These are phyloP conservation scores for Drosophila simulans DNA, from an alignment of 1,140 invertebrate genomes.

Conservation along the genomic window DNA sequence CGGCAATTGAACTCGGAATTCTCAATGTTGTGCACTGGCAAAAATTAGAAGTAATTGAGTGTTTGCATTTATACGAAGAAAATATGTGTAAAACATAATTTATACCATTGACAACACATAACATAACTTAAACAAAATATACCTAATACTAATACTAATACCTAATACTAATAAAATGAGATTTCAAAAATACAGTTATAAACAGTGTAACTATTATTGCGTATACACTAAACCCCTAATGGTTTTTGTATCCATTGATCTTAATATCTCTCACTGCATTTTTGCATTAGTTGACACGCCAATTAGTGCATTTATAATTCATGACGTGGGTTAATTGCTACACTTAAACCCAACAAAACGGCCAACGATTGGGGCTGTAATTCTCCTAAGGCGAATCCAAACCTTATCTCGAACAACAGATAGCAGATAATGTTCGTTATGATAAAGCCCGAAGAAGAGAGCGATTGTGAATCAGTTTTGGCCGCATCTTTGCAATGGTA, in stretches of 20 bases:
- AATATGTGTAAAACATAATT: too few relatives aligned
- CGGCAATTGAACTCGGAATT: constrained; percentile 46
- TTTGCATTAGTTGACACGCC: constrained; percentile 56
- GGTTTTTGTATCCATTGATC: too few relatives aligned
- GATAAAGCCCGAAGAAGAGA: background rate
- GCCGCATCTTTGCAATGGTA: constrained; percentile 18
- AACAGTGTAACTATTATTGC: too few relatives aligned
- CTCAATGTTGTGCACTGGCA: constrained; percentile 25
- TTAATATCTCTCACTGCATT: constrained; percentile 14
- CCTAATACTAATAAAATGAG: too few relatives aligned
- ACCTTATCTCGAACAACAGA: constrained; percentile 15
- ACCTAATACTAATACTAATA: too few relatives aligned
- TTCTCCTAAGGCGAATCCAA: constrained; percentile 15
- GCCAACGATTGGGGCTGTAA: constrained; percentile 29
- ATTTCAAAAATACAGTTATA: too few relatives aligned
- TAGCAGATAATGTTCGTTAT: constrained; percentile 33
- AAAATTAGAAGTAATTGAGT: background rate
- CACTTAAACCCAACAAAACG: constrained; percentile 25
- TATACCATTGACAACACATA: too few relatives aligned
- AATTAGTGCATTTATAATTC: constrained; percentile 66
- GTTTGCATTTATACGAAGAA: too few relatives aligned
- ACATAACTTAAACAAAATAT: too few relatives aligned
- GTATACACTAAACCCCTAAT: too few relatives aligned
- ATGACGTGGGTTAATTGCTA: constrained; percentile 62
- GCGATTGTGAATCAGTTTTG: constrained; percentile 19